Conservation (phyloP, 2,113 vertebrate species). For the Myrmophylax atrothorax region DNA sequence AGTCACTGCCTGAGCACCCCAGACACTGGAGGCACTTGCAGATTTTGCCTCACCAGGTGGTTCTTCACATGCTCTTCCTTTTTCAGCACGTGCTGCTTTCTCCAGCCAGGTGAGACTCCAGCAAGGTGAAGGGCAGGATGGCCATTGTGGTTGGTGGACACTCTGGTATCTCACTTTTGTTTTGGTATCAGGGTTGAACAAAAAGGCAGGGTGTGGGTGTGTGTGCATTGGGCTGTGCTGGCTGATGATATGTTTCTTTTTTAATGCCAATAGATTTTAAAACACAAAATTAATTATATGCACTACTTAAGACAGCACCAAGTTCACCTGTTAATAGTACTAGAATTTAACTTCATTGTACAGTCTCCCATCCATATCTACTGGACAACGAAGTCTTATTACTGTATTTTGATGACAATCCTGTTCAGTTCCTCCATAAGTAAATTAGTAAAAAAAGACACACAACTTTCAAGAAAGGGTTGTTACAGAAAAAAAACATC, state of each 20-base stretch:
- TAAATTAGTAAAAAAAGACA: not conserved
- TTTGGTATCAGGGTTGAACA: not conserved
- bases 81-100: not conserved
- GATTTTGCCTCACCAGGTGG: not conserved
- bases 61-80: not conserved
- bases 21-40: not conserved
- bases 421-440: not conserved
- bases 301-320: not conserved
- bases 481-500: not conserved
- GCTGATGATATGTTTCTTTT: not conserved
- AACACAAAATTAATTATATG: not conserved
- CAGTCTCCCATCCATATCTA: not conserved
- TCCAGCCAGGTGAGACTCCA: not conserved
- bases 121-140: not conserved
- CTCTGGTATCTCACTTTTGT: not conserved
- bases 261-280: not conserved
- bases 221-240: rapidly evolving
- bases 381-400: not conserved
- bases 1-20: not conserved
- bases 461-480: not conserved
- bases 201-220: not conserved
- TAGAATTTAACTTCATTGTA: not conserved
- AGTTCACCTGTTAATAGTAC: not conserved
- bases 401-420: not conserved
- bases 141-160: not conserved